These are phyloP conservation scores for Nemapogon koenigi DNA, from an alignment of 2,888 invertebrate genomes.

Conservation along the genomic window DNA sequence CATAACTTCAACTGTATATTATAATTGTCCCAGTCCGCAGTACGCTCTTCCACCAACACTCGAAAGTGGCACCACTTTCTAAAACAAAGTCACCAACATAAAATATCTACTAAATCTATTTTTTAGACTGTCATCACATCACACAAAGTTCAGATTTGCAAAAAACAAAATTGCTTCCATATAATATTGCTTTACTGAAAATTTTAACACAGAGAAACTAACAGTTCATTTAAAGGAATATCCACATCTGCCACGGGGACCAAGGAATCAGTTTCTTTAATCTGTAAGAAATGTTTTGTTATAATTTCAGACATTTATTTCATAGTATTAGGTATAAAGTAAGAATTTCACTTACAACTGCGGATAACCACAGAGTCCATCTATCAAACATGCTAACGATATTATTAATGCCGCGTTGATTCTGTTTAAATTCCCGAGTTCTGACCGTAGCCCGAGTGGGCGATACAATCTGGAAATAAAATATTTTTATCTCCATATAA, in stretches of 20 bases:
- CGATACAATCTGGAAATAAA: slow-evolving; percentile 32
- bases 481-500: not conserved
- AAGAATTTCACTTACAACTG: slow-evolving; percentile 28
- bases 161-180: too few relatives aligned
- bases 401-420: slow-evolving; percentile 39
- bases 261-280: too few relatives aligned
- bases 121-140: too few relatives aligned
- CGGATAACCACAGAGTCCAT: slow-evolving; percentile 48
- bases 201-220: too few relatives aligned
- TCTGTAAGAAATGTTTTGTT: too few relatives aligned
- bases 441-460: slow-evolving; percentile 33
- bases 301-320: too few relatives aligned
- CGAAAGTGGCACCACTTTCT: slow-evolving; percentile 43
- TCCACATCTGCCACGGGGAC: too few relatives aligned
- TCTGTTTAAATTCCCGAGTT: slow-evolving; percentile 31
- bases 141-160: too few relatives aligned
- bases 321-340: not conserved
- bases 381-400: slow-evolving; percentile 43
- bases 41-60: slow-evolving; percentile 30
- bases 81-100: slow-evolving; percentile 1
- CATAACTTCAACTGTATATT: slow-evolving; percentile 34
- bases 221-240: too few relatives aligned
- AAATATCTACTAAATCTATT: not conserved
- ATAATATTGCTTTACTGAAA: too few relatives aligned
- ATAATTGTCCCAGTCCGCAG: slow-evolving; percentile 40